Evolutionary conservation across 2,888 invertebrate genomes (phyloP).

Genomic region (Hofmannophila pseudospretella): DNA sequence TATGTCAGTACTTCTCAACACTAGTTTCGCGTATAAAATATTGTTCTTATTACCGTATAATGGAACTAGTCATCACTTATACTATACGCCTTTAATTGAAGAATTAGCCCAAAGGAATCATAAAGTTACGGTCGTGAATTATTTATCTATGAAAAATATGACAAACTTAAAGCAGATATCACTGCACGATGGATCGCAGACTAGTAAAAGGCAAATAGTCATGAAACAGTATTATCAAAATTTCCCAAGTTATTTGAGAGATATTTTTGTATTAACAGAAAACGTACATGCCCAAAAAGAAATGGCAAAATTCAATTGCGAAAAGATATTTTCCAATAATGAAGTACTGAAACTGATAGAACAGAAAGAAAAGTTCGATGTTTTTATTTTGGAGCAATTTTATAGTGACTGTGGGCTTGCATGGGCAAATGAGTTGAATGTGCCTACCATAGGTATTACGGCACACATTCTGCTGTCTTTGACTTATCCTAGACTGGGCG

Average conservation of each 20-base stretch:
- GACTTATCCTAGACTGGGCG: conserved; percentile 65
- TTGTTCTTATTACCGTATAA: conserved; percentile 18
- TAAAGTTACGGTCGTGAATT: conserved; percentile 28
- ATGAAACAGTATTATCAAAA: neutral
- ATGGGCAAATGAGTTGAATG: conserved; percentile 57
- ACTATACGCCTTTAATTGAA: conserved; percentile 19
- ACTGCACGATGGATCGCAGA: neutral
- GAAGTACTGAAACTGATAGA: conserved; percentile 11
- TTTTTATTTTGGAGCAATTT: conserved; percentile 68
- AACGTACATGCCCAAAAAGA: neutral
- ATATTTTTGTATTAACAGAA: neutral
- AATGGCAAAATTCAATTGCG: conserved; percentile 13
- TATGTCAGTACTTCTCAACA: neutral
- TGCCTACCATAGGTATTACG: conserved; percentile 50
- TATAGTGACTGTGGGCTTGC: conserved; percentile 71
- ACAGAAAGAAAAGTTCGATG: conserved; percentile 56
- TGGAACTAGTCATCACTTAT: conserved; percentile 19
- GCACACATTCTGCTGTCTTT: conserved; percentile 72
- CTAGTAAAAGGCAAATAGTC: neutral
- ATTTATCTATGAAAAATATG: conserved; percentile 32
- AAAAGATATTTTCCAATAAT: conserved; percentile 12
- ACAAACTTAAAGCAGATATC: conserved; percentile 41
- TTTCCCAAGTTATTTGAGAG: conserved; percentile 1
- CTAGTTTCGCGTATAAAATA: conserved; percentile 8
- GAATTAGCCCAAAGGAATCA: conserved; percentile 26